Percentiles rank a stretch among this genome's conserved stretches.
phyloP scores from a whole-genome alignment of 2,888 invertebrate genomes.

The Marronus borbonicus region DNA sequence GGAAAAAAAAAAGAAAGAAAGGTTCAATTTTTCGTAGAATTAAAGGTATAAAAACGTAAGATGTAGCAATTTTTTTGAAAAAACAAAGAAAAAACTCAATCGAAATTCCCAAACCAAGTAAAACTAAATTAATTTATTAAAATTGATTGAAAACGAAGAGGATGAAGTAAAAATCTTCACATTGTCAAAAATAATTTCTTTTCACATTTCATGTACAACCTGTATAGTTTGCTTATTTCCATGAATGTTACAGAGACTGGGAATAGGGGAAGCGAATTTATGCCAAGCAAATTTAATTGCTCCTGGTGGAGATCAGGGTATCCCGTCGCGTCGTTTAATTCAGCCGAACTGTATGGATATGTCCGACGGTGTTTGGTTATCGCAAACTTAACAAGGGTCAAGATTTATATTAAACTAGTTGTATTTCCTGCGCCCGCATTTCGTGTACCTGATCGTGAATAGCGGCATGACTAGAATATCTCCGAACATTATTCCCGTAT shows the following conservation, averaged over 20 bases:
- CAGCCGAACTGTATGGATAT: conserved; percentile 9
- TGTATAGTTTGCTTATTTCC: too few species aligned
- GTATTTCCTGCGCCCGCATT: background rate
- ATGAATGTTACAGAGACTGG: background rate
- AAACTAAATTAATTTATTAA: too few species aligned
- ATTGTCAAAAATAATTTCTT: too few species aligned
- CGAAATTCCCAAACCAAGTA: too few species aligned
- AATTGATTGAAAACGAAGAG: too few species aligned
- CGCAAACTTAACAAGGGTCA: conserved; percentile 40
- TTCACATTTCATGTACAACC: too few species aligned
- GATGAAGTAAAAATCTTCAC: too few species aligned
- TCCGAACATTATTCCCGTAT: background rate
- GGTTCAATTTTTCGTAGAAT: too few species aligned
- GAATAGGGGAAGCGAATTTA: background rate
- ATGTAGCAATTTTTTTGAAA: too few species aligned
- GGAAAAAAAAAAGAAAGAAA: too few species aligned
- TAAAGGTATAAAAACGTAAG: too few species aligned
- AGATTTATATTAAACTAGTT: conserved; percentile 38
- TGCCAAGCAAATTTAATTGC: conserved; percentile 11
- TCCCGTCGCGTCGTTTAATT: conserved; percentile 7
- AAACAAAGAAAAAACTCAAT: too few species aligned
- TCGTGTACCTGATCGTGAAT: background rate
- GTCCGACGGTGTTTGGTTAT: conserved; percentile 17
- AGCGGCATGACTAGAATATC: background rate
- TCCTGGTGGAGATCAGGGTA: background rate